Evolutionary conservation across 2,113 vertebrate species (phyloP).

Genomic region (Falcunculus frontatus): DNA sequence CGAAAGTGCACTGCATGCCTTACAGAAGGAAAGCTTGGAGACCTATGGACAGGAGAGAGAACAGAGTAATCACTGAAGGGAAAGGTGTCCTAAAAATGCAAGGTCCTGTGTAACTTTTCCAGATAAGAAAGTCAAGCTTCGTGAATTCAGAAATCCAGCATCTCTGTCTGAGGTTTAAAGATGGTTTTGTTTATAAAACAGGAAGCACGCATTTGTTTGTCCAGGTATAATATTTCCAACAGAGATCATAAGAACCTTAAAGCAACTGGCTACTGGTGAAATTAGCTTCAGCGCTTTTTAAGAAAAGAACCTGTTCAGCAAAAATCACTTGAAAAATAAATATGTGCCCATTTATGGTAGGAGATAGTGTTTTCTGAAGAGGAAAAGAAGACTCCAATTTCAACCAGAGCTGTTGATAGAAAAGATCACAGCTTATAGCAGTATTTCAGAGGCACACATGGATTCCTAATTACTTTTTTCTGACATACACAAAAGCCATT

Average conservation of each 20-base stretch:
- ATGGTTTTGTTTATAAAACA: background rate
- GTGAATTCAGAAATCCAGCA: background rate
- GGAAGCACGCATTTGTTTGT: background rate
- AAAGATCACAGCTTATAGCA: background rate
- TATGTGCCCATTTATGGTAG: background rate
- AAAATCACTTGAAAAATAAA: background rate
- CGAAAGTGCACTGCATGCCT: background rate
- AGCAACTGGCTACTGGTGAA: background rate
- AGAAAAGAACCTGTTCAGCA: background rate
- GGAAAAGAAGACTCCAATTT: background rate
- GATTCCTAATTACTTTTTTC: background rate
- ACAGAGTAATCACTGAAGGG: background rate
- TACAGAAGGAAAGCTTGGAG: background rate
- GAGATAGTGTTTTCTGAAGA: background rate
- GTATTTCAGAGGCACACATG: background rate
- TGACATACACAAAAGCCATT: background rate
- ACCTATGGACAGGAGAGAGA: background rate
- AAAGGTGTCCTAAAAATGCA: background rate
- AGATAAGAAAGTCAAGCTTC: background rate
- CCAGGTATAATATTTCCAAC: background rate
- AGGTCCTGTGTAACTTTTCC: background rate
- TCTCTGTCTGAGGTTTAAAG: background rate
- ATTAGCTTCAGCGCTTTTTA: background rate
- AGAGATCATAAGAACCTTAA: background rate
- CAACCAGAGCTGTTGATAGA: background rate